These are phyloP conservation scores for Nycticebus coucang DNA, from an alignment of 2,113 vertebrate species.

Conservation along the genomic window DNA sequence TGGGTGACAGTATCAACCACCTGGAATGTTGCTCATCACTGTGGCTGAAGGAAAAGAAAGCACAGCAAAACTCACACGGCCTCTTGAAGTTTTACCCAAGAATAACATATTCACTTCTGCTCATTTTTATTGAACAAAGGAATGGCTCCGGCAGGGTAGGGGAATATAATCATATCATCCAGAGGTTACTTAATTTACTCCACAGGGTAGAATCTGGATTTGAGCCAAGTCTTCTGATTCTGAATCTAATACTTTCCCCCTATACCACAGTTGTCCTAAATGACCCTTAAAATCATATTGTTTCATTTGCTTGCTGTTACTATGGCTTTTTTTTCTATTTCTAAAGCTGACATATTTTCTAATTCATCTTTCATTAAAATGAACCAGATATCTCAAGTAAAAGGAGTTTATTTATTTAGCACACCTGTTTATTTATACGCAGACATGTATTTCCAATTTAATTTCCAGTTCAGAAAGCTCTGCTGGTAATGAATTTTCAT, in stretches of 20 bases:
- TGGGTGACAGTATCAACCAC: background rate
- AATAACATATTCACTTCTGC: background rate
- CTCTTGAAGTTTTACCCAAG: background rate
- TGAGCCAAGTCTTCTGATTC: background rate
- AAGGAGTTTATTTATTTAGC: constrained; percentile 3
- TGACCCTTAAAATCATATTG: background rate
- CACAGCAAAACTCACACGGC: background rate
- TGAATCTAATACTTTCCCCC: background rate
- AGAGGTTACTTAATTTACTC: background rate
- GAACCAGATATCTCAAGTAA: background rate
- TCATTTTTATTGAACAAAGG: background rate
- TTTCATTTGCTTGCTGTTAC: background rate
- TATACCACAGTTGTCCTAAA: background rate
- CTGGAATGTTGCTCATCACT: background rate
- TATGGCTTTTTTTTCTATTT: background rate
- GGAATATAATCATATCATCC: no score
- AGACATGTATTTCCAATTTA: constrained; percentile 45
- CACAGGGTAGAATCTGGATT: background rate
- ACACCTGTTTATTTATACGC: constrained; percentile 12
- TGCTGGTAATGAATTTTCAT: constrained; percentile 70
- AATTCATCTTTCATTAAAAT: constrained; percentile 33
- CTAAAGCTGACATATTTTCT: background rate
- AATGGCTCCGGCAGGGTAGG: background rate
- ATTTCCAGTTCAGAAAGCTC: constrained; percentile 63
- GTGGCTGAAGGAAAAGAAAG: background rate